phyloP scores from a whole-genome alignment of 2,888 invertebrate species.

The Epinotia demarniana region DNA sequence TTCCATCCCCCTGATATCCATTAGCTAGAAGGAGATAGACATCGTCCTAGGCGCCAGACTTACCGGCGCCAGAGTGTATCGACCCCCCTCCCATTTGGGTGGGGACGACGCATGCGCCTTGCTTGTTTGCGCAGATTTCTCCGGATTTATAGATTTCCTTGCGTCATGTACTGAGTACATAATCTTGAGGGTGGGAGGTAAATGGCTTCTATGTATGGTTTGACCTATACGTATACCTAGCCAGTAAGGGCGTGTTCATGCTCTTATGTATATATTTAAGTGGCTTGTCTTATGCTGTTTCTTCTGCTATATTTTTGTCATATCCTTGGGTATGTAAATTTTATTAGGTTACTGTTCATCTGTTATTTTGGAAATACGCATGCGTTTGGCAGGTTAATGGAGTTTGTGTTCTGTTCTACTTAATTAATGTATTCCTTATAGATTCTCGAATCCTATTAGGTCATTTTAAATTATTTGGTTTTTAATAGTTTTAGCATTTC shows the following conservation, averaged over 20 bases:
- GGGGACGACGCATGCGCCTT: slow-evolving; percentile 66
- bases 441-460: too few species aligned
- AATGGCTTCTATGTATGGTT: slow-evolving; percentile 18
- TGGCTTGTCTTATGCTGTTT: background rate
- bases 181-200: slow-evolving; percentile 28
- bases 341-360: too few species aligned
- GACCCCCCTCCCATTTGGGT: slow-evolving; percentile 56
- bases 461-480: background rate
- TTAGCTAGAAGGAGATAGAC: slow-evolving; percentile 47
- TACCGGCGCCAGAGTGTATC: slow-evolving; percentile 79
- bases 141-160: slow-evolving; percentile 66
- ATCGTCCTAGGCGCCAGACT: slow-evolving; percentile 70
- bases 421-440: background rate
- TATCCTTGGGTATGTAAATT: background rate
- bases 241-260: slow-evolving; percentile 9
- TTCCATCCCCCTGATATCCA: slow-evolving; percentile 17
- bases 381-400: background rate
- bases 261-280: background rate
- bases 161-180: slow-evolving; percentile 38
- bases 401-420: background rate
- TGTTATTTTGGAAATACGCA: background rate
- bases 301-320: background rate
- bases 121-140: slow-evolving; percentile 68
- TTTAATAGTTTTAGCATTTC: background rate
- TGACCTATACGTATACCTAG: background rate